phyloP scores from a whole-genome alignment of 2,113 vertebrate species.

The Syngnathus scovelli region DNA sequence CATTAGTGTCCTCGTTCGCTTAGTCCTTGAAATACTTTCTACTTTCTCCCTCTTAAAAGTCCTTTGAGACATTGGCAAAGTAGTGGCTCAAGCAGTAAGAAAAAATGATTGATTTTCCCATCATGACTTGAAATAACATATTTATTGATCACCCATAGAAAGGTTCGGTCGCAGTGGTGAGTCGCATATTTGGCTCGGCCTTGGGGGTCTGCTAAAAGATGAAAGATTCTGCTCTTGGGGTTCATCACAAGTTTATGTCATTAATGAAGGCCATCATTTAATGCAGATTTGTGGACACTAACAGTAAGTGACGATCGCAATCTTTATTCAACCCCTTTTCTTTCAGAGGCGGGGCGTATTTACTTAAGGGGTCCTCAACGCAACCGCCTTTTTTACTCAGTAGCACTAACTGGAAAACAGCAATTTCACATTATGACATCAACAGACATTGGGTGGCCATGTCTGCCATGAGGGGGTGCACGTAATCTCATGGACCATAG shows the following conservation, averaged over 20 bases:
- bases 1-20: conserved; percentile 58
- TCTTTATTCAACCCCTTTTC: not conserved
- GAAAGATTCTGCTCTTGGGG: not conserved
- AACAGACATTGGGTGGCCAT: not conserved
- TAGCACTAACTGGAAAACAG: not conserved
- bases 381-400: not conserved
- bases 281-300: not conserved
- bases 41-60: conserved; percentile 43
- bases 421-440: no score
- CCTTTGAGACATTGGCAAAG: conserved; percentile 46
- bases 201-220: conserved; percentile 6
- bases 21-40: conserved; percentile 58
- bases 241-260: not conserved
- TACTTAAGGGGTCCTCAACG: no score
- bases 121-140: conserved; percentile 65
- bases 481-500: not conserved
- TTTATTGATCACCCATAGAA: conserved; percentile 67
- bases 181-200: not conserved
- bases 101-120: conserved; percentile 67
- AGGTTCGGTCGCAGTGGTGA: conserved; percentile 10
- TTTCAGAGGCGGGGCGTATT: no score
- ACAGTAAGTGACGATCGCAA: not conserved
- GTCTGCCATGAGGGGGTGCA: not conserved
- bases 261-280: not conserved
- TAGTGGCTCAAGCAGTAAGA: conserved; percentile 1